Evolutionary conservation across 1,140 invertebrate genomes (phyloP), one percentile per base, ranked within the genome.

Genomic region (Sinella curviseta): DNA sequence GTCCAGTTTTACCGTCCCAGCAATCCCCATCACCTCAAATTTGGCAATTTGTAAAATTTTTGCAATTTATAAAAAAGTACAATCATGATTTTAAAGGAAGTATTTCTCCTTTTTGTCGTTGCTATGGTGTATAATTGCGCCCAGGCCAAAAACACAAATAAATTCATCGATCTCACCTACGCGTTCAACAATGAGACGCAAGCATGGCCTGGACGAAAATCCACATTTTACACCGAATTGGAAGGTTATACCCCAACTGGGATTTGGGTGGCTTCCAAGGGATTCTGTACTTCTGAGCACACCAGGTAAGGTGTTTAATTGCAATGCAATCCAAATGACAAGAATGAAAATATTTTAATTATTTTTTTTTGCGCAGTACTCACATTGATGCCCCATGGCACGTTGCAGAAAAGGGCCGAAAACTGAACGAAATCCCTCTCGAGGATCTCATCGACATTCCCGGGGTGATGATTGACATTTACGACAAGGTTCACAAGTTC

Each of bases 371-470:
- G 84, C 88, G 87, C 4, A 90, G 91, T 0, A 92, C 91, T 0
- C 92, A 92, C 82, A 81, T 93, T 0, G 92, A 93, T 85, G 91
- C 92, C 1, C 92, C 92, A 0, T 90, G 89, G 78, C 92, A 92
- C 84, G 92, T 92, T 84, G 82, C 85, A 39, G 84, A 87, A 57
- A 78, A 86, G 14, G 89, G 89, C 1, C 87, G 88, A 86, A 88
- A 86, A 76, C 88, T 91, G 2, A 88, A 87, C 28, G 87, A 92
- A 73, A 90, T 93, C 77, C 90, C 91, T 14, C 65, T 92, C 20
- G 85, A 89, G 3, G 87, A 88, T 78, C 85, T 93, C 0, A 88
- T 92, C 14, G 87, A 86, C 67, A 67, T 87, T 85, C 65, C 87
- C 87, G 90, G 89, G 26, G 85, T 88, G 1, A 84, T 91, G 20